Base-by-base conservation (phyloP, 2,888 invertebrate genomes). In the Drosophila neonasuta region DNA sequence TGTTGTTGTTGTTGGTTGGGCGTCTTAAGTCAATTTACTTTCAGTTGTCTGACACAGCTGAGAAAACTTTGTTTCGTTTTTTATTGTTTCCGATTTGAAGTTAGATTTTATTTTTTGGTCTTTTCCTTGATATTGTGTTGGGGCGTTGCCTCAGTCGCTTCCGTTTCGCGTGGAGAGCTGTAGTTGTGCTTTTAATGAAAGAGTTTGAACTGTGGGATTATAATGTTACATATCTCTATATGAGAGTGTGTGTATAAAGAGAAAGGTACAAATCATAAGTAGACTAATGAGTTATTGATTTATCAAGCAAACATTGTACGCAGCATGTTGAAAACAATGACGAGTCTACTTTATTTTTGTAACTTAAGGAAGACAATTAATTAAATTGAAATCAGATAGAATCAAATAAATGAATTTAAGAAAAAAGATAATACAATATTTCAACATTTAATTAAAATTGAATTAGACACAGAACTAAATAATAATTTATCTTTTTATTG, bases 11-110 rank as follows among this genome's bases (percentile, higher is more conserved):
- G 11, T 36, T 4, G 11, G 11, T 66, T 50, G 64, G 46, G 56
- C 67, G 62, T 62, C 50, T 71, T 44, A 34, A 73, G 67, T 74
- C 73, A 67, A 77, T 79, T 81, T 81, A 82, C 81, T 85, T 81
- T 81, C 82, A 52, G 79, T 82, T 51, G 58, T 41, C 61, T 45
- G 58, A 61, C 46, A 59, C 49, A 60, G 61, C 64, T 52, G 41
- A 30, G 52, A 69, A 56, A 57, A 46, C 8, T 54, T 42, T 45
- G 11, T 54, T 44, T 44, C 3, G 39, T 34, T 56, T 61, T 69
- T 60, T 71, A 69, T 64, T 63, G 69, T 69, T 75, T 72, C 73
- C 77, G 68, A 65, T 63, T 60, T 64, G 8, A 60, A 48, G 59
- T 54, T 59, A 48, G 48, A 52, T 67, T 61, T 66, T 50, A 65